Evolutionary conservation across 2,888 invertebrate species (phyloP).

Genomic region (Alsophila aescularia): DNA sequence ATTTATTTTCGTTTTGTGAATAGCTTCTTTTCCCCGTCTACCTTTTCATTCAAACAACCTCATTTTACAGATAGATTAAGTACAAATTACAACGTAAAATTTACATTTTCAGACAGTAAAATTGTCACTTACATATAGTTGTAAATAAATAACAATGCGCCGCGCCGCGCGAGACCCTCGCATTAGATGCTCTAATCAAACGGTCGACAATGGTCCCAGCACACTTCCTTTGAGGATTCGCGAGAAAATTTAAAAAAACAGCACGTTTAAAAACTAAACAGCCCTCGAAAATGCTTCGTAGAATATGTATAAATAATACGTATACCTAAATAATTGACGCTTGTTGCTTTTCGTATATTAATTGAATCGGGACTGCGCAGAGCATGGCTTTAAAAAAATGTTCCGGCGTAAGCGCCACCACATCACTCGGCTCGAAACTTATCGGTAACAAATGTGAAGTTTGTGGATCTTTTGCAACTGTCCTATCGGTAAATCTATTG

Average conservation of each 20-base stretch:
- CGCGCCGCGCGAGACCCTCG: slow-evolving; percentile 29
- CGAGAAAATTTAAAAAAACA: slow-evolving; percentile 1
- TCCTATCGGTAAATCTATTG: neutral
- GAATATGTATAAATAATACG: slow-evolving; percentile 6
- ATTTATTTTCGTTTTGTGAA: slow-evolving; percentile 5
- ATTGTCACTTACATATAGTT: slow-evolving; percentile 41
- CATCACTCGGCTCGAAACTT: slow-evolving; percentile 1
- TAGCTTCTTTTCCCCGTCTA: slow-evolving; percentile 10
- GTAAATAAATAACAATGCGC: slow-evolving; percentile 33
- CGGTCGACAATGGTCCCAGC: slow-evolving; percentile 23
- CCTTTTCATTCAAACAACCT: slow-evolving; percentile 20
- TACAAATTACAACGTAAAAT: slow-evolving; percentile 59
- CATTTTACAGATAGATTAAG: slow-evolving; percentile 43
- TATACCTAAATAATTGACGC: slow-evolving; percentile 16
- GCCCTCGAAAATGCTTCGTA: slow-evolving; percentile 8
- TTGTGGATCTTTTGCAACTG: neutral
- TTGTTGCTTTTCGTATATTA: slow-evolving; percentile 7
- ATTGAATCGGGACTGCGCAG: slow-evolving; percentile 1
- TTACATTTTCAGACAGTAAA: slow-evolving; percentile 46
- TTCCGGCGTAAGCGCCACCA: slow-evolving; percentile 2
- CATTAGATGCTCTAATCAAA: slow-evolving; percentile 38
- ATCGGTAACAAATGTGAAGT: neutral
- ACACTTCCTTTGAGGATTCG: slow-evolving; percentile 10
- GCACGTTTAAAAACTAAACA: slow-evolving; percentile 6
- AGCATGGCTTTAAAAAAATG: slow-evolving; percentile 6